These are phyloP conservation scores for Aphyosemion australe DNA, from an alignment of 2,113 vertebrate genomes.

Conservation along the genomic window DNA sequence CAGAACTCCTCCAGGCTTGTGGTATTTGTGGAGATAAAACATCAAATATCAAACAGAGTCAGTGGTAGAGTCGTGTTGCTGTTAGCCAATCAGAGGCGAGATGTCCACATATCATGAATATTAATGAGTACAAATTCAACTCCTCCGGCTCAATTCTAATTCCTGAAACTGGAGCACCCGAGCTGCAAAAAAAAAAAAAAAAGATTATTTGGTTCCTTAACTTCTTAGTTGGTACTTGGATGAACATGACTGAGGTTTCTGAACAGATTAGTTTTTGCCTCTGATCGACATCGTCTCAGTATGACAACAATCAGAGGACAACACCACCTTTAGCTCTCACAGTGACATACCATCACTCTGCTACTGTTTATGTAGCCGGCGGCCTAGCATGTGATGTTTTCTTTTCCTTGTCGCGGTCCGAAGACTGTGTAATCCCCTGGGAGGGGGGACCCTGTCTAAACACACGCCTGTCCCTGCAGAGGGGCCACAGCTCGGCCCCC, in stretches of 20 bases:
- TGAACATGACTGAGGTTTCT: neutral
- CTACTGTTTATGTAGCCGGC: slow-evolving; percentile 69
- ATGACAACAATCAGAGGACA: neutral
- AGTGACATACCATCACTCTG: slow-evolving; percentile 58
- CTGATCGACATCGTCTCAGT: neutral
- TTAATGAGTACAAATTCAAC: too few species aligned
- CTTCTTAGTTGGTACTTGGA: too few species aligned
- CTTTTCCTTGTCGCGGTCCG: slow-evolving; percentile 70
- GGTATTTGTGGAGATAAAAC: too few species aligned
- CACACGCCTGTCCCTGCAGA: slow-evolving; percentile 58
- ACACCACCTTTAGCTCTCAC: slow-evolving; percentile 3
- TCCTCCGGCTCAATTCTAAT: too few species aligned
- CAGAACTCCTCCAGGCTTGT: too few species aligned
- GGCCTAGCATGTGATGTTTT: slow-evolving; percentile 75
- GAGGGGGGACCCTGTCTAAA: slow-evolving; percentile 73
- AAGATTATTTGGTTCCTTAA: too few species aligned
- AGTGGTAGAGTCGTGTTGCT: too few species aligned
- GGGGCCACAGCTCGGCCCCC: slow-evolving; percentile 49
- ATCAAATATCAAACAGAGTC: too few species aligned
- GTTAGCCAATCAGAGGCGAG: too few species aligned
- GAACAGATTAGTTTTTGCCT: neutral
- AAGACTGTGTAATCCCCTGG: slow-evolving; percentile 72
- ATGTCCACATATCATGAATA: too few species aligned
- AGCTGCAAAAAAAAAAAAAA: too few species aligned
- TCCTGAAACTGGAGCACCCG: too few species aligned